phyloP scores from a whole-genome alignment of 2,888 invertebrate genomes.

The Polydrusus pterygomalis region DNA sequence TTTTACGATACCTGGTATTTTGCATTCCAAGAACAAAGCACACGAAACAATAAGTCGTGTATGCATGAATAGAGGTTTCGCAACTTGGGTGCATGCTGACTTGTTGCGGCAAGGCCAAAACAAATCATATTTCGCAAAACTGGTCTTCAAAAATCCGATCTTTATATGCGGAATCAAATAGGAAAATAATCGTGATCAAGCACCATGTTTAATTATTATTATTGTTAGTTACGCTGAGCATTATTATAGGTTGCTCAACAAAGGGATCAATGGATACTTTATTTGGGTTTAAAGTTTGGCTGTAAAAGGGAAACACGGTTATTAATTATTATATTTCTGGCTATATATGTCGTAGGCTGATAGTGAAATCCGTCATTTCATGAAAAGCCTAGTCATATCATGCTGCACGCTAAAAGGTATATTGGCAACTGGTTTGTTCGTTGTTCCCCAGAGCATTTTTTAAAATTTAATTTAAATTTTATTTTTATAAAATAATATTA shows the following conservation, averaged over 20 bases:
- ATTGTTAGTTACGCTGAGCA: slow-evolving; percentile 40
- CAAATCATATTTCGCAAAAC: slow-evolving; percentile 50
- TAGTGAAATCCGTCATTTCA: too few relatives aligned
- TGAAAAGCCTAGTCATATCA: too few relatives aligned
- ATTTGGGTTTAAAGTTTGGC: not conserved
- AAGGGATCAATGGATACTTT: not conserved
- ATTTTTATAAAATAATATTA: too few relatives aligned
- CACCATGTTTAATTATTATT: slow-evolving; percentile 53
- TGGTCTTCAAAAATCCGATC: slow-evolving; percentile 31
- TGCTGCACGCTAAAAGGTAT: too few relatives aligned
- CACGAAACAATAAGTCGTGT: slow-evolving; percentile 21
- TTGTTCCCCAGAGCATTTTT: too few relatives aligned
- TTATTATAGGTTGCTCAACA: slow-evolving; percentile 33
- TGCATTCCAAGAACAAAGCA: slow-evolving; percentile 31
- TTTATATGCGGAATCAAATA: slow-evolving; percentile 32
- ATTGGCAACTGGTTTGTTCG: too few relatives aligned
- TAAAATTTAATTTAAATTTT: too few relatives aligned
- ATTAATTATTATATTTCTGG: too few relatives aligned
- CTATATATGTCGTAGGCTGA: too few relatives aligned
- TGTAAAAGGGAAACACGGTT: too few relatives aligned
- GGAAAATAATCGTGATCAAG: slow-evolving; percentile 46
- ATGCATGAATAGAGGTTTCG: slow-evolving; percentile 33
- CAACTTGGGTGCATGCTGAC: slow-evolving; percentile 31
- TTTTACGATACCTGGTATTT: slow-evolving; percentile 28
- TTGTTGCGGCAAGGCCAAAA: slow-evolving; percentile 42